phyloP scores from a whole-genome alignment of 2,888 invertebrate species.

The Lasioglossum leucozonium region DNA sequence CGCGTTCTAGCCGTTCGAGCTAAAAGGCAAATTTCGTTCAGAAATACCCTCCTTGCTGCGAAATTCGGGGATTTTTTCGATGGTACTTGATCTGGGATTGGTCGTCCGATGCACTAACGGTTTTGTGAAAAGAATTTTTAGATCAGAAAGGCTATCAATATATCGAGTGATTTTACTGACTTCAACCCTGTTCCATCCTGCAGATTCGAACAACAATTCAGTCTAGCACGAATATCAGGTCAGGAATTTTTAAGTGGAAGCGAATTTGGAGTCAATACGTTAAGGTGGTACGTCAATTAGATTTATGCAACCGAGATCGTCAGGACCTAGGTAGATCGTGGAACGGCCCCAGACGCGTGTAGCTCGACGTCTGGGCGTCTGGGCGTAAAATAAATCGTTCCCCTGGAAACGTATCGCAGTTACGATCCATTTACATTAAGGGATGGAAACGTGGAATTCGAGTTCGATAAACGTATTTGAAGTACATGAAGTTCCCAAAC shows the following conservation, averaged over 20 bases:
- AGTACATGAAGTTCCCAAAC: constrained; percentile 44
- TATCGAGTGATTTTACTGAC: not conserved
- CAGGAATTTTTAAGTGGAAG: not conserved
- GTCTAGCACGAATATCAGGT: not conserved
- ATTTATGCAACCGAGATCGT: constrained; percentile 25
- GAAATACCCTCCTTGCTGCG: not conserved
- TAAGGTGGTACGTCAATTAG: constrained; percentile 19
- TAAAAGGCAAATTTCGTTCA: not conserved
- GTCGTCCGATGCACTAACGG: not conserved
- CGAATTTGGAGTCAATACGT: not conserved
- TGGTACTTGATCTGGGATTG: not conserved
- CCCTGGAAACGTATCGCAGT: constrained; percentile 33
- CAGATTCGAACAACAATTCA: not conserved
- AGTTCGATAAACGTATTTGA: constrained; percentile 45
- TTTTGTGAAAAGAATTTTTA: not conserved
- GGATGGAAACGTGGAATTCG: constrained; percentile 38
- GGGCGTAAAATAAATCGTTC: constrained; percentile 49
- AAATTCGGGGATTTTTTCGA: not conserved
- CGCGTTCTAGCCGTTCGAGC: not conserved
- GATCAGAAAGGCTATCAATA: not conserved
- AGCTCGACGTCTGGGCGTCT: constrained; percentile 20
- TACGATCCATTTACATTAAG: constrained; percentile 35
- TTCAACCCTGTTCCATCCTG: too few species aligned
- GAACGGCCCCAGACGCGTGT: constrained; percentile 12
- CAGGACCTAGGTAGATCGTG: constrained; percentile 17